phyloP scores from a whole-genome alignment of 2,113 vertebrate species.

The Sarotherodon lohbergeri region DNA sequence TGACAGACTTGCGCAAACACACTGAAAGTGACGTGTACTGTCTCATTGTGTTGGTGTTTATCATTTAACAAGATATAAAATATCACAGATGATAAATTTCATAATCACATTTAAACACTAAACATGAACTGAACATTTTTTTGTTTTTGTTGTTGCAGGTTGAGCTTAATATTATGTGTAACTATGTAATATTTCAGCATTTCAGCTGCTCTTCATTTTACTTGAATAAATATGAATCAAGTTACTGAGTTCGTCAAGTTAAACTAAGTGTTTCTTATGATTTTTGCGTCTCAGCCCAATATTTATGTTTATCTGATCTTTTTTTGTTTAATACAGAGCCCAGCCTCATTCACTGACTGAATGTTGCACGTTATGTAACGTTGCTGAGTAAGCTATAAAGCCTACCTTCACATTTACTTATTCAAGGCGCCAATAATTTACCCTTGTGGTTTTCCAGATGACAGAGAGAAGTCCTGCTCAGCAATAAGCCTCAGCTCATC shows the following conservation, averaged over 20 bases:
- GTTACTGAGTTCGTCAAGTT: neutral
- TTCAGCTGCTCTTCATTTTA: neutral
- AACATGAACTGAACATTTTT: neutral
- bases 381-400: constrained; percentile 47
- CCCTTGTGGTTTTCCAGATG: constrained; percentile 39
- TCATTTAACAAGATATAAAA: neutral
- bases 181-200: neutral
- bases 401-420: constrained; percentile 41
- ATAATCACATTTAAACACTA: neutral
- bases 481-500: constrained; percentile 70
- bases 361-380: constrained; percentile 28
- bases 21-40: neutral
- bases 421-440: constrained; percentile 51
- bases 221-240: neutral
- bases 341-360: neutral
- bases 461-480: constrained; percentile 62
- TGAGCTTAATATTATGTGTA: neutral
- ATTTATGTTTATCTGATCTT: neutral
- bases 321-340: neutral
- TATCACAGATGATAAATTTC: neutral
- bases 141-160: neutral
- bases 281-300: neutral
- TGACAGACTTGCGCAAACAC: neutral
- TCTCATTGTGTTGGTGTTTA: neutral
- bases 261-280: neutral